phyloP scores from a whole-genome alignment of 1,140 invertebrate species.

The Drosophila bocqueti region DNA sequence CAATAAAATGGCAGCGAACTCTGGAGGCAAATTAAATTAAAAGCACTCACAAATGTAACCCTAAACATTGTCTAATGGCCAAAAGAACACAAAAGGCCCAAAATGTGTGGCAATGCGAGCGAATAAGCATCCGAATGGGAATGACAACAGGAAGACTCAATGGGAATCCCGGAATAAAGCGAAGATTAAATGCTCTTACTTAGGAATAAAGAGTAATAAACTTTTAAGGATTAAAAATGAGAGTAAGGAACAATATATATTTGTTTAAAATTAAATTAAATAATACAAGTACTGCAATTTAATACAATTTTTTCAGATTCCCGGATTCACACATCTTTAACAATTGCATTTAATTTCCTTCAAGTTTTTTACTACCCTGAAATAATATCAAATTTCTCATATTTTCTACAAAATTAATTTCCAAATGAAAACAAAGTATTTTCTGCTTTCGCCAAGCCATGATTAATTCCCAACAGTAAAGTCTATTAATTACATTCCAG shows the following conservation, averaged over 20 bases:
- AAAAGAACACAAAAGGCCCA: constrained; percentile 35
- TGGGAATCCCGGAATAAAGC: background rate
- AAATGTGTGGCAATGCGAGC: constrained; percentile 46
- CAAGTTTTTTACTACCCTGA: background rate
- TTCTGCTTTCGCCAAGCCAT: background rate
- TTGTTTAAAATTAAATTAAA: background rate
- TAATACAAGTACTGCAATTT: background rate
- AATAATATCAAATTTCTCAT: background rate
- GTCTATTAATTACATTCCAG: constrained; percentile 37
- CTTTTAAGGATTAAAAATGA: background rate
- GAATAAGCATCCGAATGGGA: constrained; percentile 28
- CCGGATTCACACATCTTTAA: background rate
- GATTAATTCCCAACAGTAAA: constrained; percentile 30
- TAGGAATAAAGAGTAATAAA: no score
- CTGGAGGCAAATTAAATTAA: constrained; percentile 68
- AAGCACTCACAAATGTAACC: constrained; percentile 74
- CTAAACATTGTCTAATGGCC: constrained; percentile 73
- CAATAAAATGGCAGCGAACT: constrained; percentile 50
- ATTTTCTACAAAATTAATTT: background rate
- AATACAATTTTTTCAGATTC: background rate
- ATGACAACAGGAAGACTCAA: constrained; percentile 24
- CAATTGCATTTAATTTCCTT: background rate
- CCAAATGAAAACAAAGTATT: background rate
- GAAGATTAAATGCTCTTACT: constrained; percentile 25
- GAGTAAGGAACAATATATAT: background rate